Conservation (phyloP, 2,113 vertebrate genomes). For the Thunnus maccoyii region DNA sequence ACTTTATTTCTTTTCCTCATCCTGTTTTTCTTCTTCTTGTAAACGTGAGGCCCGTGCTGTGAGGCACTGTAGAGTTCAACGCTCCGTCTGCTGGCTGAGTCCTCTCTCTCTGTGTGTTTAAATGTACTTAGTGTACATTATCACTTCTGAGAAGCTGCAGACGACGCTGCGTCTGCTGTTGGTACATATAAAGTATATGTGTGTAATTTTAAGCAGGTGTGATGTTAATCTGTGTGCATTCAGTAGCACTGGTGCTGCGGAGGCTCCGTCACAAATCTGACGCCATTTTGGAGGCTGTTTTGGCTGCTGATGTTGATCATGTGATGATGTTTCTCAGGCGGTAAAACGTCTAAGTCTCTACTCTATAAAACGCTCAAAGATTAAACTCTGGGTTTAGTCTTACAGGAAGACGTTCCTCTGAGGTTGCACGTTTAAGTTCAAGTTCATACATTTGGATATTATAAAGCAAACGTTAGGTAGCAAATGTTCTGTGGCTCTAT, state of each 20-base stretch:
- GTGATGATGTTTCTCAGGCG: not conserved
- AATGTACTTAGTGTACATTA: too few relatives aligned
- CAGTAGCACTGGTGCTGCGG: not conserved
- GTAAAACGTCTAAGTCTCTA: not conserved
- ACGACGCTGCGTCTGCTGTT: too few relatives aligned
- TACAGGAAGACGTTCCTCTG: not conserved
- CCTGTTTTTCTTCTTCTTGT: conserved; percentile 11
- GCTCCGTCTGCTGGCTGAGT: conserved; percentile 16
- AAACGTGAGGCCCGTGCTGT: conserved; percentile 20
- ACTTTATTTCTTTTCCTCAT: not conserved
- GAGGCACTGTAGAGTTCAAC: conserved; percentile 21
- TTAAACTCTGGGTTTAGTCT: not conserved
- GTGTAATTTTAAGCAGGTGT: not conserved
- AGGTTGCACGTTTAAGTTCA: too few relatives aligned
- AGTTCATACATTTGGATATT: too few relatives aligned
- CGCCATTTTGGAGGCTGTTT: conserved; percentile 10
- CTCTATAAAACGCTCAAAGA: too few relatives aligned
- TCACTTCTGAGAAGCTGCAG: too few relatives aligned
- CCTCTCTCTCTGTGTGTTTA: not conserved
- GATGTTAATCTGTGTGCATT: not conserved
- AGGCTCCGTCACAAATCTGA: not conserved
- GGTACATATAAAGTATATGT: not conserved
- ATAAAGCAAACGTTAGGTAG: too few relatives aligned
- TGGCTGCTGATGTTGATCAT: not conserved
- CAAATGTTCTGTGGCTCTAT: too few relatives aligned